Evolutionary conservation across 2,888 invertebrate genomes (phyloP), one percentile per base, ranked within the genome.

Genomic region (Clanis bilineata): DNA sequence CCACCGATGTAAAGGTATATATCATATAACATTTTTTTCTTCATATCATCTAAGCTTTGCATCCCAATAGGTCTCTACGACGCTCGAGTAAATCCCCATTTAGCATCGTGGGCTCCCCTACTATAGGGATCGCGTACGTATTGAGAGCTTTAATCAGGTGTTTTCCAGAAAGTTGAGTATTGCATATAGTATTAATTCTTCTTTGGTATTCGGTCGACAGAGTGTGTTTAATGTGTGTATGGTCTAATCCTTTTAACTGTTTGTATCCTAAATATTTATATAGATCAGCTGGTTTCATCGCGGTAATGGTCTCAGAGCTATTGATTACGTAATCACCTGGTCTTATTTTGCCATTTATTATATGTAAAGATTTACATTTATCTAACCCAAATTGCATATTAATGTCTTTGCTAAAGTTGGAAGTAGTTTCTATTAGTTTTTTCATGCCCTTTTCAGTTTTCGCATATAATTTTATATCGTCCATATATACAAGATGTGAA

Each of bases 351-450:
- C 44, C 44, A 18, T 23, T 59, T 3, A 22, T 15, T 12, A 59
- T 59, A 12, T 54, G 41, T 39, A 59, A 10, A 36, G 38, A 51
- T 36, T n/a, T 59, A 41, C 57, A 62, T 45, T 62, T 62, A 9
- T 59, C 59, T 25, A 57, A 3, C 1, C 54, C 62, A 57, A 59
- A 62, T n/a, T 41, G 2, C 54, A 57, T 57, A 12, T 54, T 44
- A 3, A 62, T 57, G 18, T 59, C 59, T 43, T 38, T 47, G n/a
- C 57, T 62, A 38, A 54, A 62, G 3, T 25, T 9, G 6, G 47
- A 6, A 3, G 59, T 56, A 3, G 28, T 5, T 36, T 62, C 36
- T 36, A 59, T 43, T 54, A 59, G 23, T 1, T 28, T 55, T 43
- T 54, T 18, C 25, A 59, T 39, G n/a, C 44, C 41, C 36, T 32